Percentiles rank a stretch among this genome's conserved stretches.
Evolutionary conservation across 2,113 vertebrate genomes (phyloP).

Genomic region (Neomonachus schauinslandi): DNA sequence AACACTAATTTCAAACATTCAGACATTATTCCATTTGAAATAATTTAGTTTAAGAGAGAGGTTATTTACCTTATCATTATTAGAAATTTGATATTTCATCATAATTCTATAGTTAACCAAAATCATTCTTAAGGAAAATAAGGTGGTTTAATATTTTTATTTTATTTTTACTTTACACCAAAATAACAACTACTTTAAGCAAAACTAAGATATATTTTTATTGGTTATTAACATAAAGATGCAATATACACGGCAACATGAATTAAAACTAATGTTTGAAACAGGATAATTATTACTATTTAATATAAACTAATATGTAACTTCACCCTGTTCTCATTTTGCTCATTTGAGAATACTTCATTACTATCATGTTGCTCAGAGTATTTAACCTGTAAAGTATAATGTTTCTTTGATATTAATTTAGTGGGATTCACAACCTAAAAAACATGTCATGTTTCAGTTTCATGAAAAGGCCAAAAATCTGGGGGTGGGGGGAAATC

Average conservation of each 20-base stretch:
- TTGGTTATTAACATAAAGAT: background rate
- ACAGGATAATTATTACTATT: conserved; percentile 50
- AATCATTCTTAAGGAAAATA: background rate
- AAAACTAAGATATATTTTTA: background rate
- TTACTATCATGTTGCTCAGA: conserved; percentile 63
- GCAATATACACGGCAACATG: background rate
- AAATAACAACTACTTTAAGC: background rate
- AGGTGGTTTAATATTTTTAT: background rate
- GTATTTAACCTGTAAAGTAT: conserved; percentile 71
- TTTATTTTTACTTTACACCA: background rate
- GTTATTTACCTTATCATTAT: background rate
- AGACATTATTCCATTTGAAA: background rate
- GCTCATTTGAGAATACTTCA: conserved; percentile 59
- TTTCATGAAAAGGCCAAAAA: conserved; percentile 55
- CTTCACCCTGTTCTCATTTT: background rate
- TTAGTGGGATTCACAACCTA: conserved; percentile 69
- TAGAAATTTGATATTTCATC: background rate
- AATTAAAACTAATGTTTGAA: conserved; percentile 9
- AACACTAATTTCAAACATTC: background rate
- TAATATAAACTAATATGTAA: conserved; percentile 20
- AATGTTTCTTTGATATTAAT: conserved; percentile 69
- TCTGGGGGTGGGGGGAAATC: background rate
- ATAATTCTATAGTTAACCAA: background rate
- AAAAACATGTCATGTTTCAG: conserved; percentile 41
- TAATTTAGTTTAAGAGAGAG: background rate